Percentiles rank a stretch among this genome's conserved stretches.
Conservation (phyloP, 2,888 invertebrate species). For the Laspeyria flexula region DNA sequence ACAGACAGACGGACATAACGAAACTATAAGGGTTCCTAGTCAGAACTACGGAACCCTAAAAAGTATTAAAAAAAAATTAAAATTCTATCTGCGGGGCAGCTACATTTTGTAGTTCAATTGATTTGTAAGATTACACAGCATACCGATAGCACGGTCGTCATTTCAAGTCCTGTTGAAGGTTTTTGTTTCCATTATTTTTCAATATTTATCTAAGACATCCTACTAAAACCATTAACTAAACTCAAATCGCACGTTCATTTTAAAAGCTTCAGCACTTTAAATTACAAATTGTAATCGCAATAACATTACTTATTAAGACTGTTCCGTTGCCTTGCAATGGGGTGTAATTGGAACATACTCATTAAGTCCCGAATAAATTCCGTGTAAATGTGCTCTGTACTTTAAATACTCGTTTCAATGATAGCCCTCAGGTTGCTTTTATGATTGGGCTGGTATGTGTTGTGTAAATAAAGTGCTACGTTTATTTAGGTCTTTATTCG, state of each 20-base stretch:
- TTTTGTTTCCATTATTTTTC: neutral
- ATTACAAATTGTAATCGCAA: conserved; percentile 32
- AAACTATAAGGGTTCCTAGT: too few species aligned
- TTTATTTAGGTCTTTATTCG: conserved; percentile 19
- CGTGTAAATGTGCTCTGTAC: conserved; percentile 30
- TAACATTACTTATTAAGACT: conserved; percentile 36
- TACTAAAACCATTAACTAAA: neutral
- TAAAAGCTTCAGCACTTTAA: conserved; percentile 29
- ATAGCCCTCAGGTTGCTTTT: conserved; percentile 24
- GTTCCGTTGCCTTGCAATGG: conserved; percentile 20
- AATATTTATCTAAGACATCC: neutral
- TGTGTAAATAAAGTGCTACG: conserved; percentile 21
- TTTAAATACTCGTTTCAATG: conserved; percentile 23
- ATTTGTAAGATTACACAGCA: too few species aligned
- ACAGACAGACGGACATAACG: too few species aligned
- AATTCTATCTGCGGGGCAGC: too few species aligned
- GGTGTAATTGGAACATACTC: conserved; percentile 31
- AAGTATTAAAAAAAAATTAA: too few species aligned
- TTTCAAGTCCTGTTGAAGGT: too few species aligned
- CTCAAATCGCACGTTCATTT: neutral
- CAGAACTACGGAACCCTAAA: too few species aligned
- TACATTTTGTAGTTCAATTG: too few species aligned
- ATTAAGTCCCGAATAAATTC: conserved; percentile 35
- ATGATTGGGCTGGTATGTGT: conserved; percentile 24
- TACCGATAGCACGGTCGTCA: too few species aligned